Evolutionary conservation across 1,140 invertebrate genomes (phyloP), one percentile per base, ranked within the genome.

Genomic region (Saccostrea cuccullata): DNA sequence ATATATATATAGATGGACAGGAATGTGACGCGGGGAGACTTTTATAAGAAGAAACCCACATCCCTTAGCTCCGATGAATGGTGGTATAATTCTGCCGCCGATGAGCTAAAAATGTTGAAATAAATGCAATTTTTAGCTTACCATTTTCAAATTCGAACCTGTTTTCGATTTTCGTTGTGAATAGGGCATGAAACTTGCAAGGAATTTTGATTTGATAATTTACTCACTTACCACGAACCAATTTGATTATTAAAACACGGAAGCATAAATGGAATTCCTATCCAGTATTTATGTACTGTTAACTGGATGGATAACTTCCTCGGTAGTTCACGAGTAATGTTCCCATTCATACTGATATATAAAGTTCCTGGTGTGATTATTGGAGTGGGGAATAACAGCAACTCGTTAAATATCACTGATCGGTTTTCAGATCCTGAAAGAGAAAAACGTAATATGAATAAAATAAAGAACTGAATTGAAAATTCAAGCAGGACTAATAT

Each of bases 251-350:
- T 88, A 77, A 93, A 89, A 87, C 93, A 93, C 12, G 93, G 93
- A 15, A 93, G 86, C 30, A 87, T 87, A 86, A 93, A 92, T n/a
- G 91, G 90, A 82, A 93, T 91, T 11, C 91, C 91, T 86, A 93
- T 92, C 88, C 92, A 90, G 86, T 92, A 93, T 87, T 93, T 93
- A 86, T 87, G 92, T 56, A 93, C 90, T 90, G 84, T 90, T 55
- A 93, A 85, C 85, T 93, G 89, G 26, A 93, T 90, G 58, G 90
- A 91, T n/a, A 93, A 67, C 20, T 91, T 85, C 30, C 91, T 84
- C 4, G 93, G 93, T 13, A 93, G 86, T 47, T 91, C 91, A 11
- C 90, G 56, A 40, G 91, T 92, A 20, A 93, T 84, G 70, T 93
- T 92, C 15, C 91, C 91, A 0, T 87, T 87, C 89, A 93, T 87